Evolutionary conservation across 2,888 invertebrate species (phyloP).

Genomic region (Alloscopus bannaensis): DNA sequence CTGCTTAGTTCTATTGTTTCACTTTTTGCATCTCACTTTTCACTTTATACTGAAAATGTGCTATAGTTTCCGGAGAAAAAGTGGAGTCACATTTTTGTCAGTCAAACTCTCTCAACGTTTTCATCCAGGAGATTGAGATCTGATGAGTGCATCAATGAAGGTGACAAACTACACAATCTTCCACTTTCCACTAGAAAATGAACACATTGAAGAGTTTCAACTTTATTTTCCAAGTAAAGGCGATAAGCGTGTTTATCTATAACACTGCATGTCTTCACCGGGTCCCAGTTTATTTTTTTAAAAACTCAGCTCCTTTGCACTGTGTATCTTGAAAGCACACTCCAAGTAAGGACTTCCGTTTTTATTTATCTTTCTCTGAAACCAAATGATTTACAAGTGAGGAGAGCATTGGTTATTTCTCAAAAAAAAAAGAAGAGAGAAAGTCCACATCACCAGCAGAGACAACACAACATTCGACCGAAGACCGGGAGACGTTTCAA

Average conservation of each 20-base stretch:
- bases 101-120: neutral
- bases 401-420: neutral
- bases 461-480: neutral
- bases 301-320: neutral
- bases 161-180: conserved; percentile 15
- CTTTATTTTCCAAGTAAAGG: too few species aligned
- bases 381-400: conserved; percentile 20
- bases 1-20: too few species aligned
- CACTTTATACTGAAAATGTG: too few species aligned
- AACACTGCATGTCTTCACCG: too few species aligned
- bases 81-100: neutral
- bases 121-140: conserved; percentile 1
- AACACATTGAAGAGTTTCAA: conserved; percentile 3
- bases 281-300: too few species aligned
- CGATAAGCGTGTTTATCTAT: too few species aligned
- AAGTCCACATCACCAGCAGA: neutral
- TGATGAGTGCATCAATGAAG: neutral
- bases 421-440: neutral
- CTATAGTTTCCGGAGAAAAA: too few species aligned
- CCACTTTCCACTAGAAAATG: neutral
- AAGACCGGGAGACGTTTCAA: too few species aligned
- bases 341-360: too few species aligned
- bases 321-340: too few species aligned
- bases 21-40: neutral
- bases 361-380: conserved; percentile 14